A percentile compares a stretch with the other conserved stretches of the same genome.
These are phyloP conservation scores for Dipodomys merriami DNA, from an alignment of 2,113 vertebrate genomes.

Conservation along the genomic window DNA sequence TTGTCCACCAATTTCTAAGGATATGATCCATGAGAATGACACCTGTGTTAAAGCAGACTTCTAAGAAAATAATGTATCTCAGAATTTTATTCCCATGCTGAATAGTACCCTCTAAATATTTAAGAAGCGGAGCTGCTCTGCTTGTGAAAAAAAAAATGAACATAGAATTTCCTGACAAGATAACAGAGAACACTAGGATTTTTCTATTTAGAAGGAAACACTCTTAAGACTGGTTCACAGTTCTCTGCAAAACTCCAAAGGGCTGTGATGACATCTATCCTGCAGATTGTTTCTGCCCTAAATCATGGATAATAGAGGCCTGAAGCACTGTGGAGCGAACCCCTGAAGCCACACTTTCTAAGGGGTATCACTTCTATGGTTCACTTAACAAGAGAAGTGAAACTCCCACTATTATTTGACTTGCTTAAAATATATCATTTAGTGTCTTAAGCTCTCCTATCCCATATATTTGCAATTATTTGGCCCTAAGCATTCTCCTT, in stretches of 20 bases:
- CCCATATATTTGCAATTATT: slow-evolving; percentile 81
- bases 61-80: slow-evolving; percentile 45
- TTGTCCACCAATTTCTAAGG: slow-evolving; percentile 41
- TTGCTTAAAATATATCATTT: slow-evolving; percentile 77
- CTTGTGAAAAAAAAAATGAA: slow-evolving; percentile 32
- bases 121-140: slow-evolving; percentile 44
- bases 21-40: slow-evolving; percentile 14
- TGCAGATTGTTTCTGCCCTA: slow-evolving; percentile 79
- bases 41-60: slow-evolving; percentile 16
- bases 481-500: slow-evolving; percentile 87
- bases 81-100: neutral
- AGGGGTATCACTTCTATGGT: slow-evolving; percentile 81
- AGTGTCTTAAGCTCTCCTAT: slow-evolving; percentile 76
- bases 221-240: slow-evolving; percentile 24
- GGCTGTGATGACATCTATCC: slow-evolving; percentile 78
- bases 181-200: slow-evolving; percentile 5
- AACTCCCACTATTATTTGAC: slow-evolving; percentile 76
- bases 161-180: slow-evolving; percentile 33
- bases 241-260: slow-evolving; percentile 58
- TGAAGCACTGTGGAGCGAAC: slow-evolving; percentile 79
- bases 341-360: slow-evolving; percentile 80
- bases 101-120: slow-evolving; percentile 44
- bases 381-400: slow-evolving; percentile 84
- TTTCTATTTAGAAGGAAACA: slow-evolving; percentile 46
- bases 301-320: slow-evolving; percentile 77